These are phyloP conservation scores for Drosophila ogumai DNA, from an alignment of 1,140 invertebrate species.

Conservation along the genomic window DNA sequence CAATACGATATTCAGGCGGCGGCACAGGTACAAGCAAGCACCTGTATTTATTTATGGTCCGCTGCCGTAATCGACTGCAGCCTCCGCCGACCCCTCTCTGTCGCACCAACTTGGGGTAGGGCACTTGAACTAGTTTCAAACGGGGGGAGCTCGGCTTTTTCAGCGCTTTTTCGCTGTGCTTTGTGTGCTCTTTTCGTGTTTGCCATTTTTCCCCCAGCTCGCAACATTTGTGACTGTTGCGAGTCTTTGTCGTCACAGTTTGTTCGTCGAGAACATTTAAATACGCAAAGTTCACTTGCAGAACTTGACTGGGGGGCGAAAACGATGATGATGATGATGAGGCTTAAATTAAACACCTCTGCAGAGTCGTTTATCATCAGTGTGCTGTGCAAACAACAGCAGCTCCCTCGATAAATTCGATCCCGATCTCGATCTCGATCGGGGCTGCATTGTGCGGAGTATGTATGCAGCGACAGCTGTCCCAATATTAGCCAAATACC, in stretches of 20 bases:
- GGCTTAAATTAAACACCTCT: constrained; percentile 7
- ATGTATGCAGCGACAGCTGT: constrained; percentile 46
- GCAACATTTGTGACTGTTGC: constrained; percentile 31
- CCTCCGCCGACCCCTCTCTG: constrained; percentile 12
- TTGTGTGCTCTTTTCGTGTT: constrained; percentile 11
- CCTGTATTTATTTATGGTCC: constrained; percentile 78
- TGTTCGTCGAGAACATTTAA: constrained; percentile 18
- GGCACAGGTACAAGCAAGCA: constrained; percentile 31
- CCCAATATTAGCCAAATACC: constrained; percentile 55
- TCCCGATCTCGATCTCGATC: constrained; percentile 10
- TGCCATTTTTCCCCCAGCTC: constrained; percentile 30
- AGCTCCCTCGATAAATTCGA: constrained; percentile 13
- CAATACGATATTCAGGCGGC: constrained; percentile 8
- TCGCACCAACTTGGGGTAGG: constrained; percentile 60
- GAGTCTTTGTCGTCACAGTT: constrained; percentile 25
- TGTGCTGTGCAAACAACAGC: constrained; percentile 24
- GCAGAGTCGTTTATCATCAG: constrained; percentile 7
- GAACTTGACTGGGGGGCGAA: constrained; percentile 19
- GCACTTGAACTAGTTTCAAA: constrained; percentile 77
- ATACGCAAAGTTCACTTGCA: constrained; percentile 33
- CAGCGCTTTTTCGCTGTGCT: constrained; percentile 6
- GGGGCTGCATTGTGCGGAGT: constrained; percentile 14
- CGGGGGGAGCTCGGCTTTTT: constrained; percentile 19
- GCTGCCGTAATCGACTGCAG: constrained; percentile 74
- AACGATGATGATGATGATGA: constrained; percentile 1